Conservation (phyloP, 2,888 invertebrate genomes). For the Orthosia gracilis region DNA sequence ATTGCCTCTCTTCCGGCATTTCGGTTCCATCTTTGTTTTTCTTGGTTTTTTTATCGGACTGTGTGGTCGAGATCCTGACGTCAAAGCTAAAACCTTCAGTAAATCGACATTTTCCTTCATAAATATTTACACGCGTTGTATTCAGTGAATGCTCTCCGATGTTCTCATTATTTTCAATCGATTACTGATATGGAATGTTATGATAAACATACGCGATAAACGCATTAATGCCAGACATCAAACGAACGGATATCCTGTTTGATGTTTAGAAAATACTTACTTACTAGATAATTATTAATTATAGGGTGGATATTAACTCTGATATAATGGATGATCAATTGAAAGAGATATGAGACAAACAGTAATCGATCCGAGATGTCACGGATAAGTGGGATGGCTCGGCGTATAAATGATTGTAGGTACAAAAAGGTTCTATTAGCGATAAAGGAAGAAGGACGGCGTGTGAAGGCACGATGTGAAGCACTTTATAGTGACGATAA, state of each 20-base stretch:
- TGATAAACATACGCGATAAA: constrained; percentile 54
- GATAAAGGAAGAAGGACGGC: constrained; percentile 43
- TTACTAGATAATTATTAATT: constrained; percentile 34
- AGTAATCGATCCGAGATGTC: constrained; percentile 33
- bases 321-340: constrained; percentile 29
- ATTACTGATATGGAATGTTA: constrained; percentile 56
- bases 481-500: constrained; percentile 67
- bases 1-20: constrained; percentile 38
- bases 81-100: constrained; percentile 34
- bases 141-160: constrained; percentile 46
- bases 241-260: constrained; percentile 48
- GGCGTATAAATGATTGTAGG: constrained; percentile 44
- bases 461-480: constrained; percentile 55
- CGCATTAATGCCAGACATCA: constrained; percentile 50
- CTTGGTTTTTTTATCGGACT: constrained; percentile 10
- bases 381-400: constrained; percentile 44
- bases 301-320: constrained; percentile 12
- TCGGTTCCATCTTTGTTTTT: constrained; percentile 35
- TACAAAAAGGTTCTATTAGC: constrained; percentile 40
- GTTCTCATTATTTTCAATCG: constrained; percentile 53
- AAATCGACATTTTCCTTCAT: constrained; percentile 38
- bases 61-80: constrained; percentile 27
- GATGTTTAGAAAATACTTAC: constrained; percentile 50
- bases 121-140: constrained; percentile 48
- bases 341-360: constrained; percentile 20